Conservation (phyloP, 2,113 vertebrate species). For the Cyanistes caeruleus region DNA sequence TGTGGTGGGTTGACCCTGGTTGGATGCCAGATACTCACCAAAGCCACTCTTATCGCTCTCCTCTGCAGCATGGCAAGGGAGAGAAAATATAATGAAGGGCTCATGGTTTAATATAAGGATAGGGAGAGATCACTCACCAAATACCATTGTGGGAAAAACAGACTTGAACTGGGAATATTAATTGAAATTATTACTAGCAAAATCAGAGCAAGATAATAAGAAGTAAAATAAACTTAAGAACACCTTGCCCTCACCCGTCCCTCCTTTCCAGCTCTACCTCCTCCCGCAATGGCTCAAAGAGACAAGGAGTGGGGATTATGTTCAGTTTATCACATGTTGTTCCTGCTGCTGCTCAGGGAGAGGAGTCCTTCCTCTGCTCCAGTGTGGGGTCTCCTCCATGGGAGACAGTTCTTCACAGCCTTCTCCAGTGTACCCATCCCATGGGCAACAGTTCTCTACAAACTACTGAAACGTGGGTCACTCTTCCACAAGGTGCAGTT, state of each 20-base stretch:
- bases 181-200: not conserved
- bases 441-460: not conserved
- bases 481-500: too few relatives aligned
- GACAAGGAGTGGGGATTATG: not conserved
- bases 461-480: not conserved
- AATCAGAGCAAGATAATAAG: not conserved
- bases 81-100: not conserved
- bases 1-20: not conserved
- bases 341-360: not conserved
- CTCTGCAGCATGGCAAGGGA: not conserved
- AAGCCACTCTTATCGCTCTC: not conserved
- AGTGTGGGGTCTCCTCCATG: fast-evolving
- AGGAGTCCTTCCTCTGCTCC: not conserved
- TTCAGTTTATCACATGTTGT: not conserved
- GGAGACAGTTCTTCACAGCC: not conserved
- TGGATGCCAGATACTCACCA: not conserved
- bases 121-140: not conserved
- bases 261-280: not conserved
- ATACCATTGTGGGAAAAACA: not conserved
- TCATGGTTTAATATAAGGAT: not conserved
- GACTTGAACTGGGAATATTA: not conserved
- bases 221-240: not conserved
- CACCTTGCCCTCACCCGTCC: not conserved
- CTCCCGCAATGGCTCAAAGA: not conserved
- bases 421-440: not conserved